Evolutionary conservation across 1,140 invertebrate species (phyloP), one percentile per base, ranked within the genome.

Genomic region (Octopus sinensis): DNA sequence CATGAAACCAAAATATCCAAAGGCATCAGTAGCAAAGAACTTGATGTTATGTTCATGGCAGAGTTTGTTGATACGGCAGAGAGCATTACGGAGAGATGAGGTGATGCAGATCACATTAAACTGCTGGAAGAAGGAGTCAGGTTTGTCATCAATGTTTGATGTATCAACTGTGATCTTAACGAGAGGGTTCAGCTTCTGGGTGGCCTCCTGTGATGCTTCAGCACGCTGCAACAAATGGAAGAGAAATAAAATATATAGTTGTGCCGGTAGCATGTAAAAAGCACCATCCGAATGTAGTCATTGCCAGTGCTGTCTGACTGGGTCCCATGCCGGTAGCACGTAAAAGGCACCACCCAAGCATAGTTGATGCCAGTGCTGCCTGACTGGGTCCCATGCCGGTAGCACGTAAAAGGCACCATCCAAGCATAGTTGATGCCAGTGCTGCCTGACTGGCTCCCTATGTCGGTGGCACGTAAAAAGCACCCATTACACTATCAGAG

Each of bases 1-100:
- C 86, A 94, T 94, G 91, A 95, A 98, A 4, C 97, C 97, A 92
- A 96, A 96, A 89, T 94, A 95, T 78, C 98, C 98, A 94, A 95
- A 98, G 23, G 98, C 95, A 92, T 97, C 96, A 0, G 95, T 95
- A 86, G 94, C 94, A 86, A 96, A 95, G 86, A 98, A 97, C 87
- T 96, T 95, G 4, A 97, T 93, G 43, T 94, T 94, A 62, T 94
- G 92, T 43, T 94, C 92, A 30, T 94, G 93, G 87, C 97, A 98
- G 77, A 95, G 93, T 12, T 93, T 92, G 90, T 98, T 95, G 4
- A 99, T 93, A 84, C 93, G 93, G 53, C 94, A 91, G 23, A 97
- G 91, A 86, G 95, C 93, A 53, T 93, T 91, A 54, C 94, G 93
- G 76, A 92, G 93, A 84, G 95, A 94, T 79, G 95, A 94, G 6